Conservation (phyloP, 2,888 invertebrate genomes). For the Phengaris alcon region DNA sequence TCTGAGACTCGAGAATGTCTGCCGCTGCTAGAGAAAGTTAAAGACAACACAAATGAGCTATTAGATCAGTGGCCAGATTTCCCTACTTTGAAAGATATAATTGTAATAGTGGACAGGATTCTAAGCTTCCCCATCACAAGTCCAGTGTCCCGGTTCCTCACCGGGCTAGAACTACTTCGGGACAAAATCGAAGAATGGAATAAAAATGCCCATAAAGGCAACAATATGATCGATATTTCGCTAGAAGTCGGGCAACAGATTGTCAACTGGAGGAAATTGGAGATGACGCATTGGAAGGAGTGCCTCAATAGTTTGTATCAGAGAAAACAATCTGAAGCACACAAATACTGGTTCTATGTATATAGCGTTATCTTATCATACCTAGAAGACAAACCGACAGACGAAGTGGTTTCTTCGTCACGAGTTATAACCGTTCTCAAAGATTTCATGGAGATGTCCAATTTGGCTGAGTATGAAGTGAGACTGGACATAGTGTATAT, state of each 20-base stretch:
- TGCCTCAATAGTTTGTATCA: conserved; percentile 85
- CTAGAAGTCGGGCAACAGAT: conserved; percentile 88
- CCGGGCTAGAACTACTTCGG: conserved; percentile 93
- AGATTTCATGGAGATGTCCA: conserved; percentile 90
- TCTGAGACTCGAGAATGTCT: conserved; percentile 86
- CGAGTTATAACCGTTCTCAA: conserved; percentile 81
- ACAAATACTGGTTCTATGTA: conserved; percentile 95
- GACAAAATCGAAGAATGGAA: conserved; percentile 95
- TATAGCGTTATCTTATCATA: conserved; percentile 85
- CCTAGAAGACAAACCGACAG: conserved; percentile 49
- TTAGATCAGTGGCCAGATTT: conserved; percentile 93
- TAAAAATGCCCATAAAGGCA: conserved; percentile 90
- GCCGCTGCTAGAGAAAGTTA: conserved; percentile 83
- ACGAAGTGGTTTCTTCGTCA: conserved; percentile 44
- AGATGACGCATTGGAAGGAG: conserved; percentile 92
- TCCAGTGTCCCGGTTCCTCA: conserved; percentile 91
- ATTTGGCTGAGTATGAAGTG: conserved; percentile 89
- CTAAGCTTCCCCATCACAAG: conserved; percentile 86
- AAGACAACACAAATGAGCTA: conserved; percentile 80
- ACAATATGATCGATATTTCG: conserved; percentile 88
- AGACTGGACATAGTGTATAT: conserved; percentile 87
- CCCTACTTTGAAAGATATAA: conserved; percentile 89
- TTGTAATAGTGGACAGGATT: conserved; percentile 82
- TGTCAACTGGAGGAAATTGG: conserved; percentile 93
- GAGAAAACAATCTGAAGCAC: conserved; percentile 82